phyloP scores from a whole-genome alignment of 2,113 vertebrate genomes.

The Pseudonaja textilis region DNA sequence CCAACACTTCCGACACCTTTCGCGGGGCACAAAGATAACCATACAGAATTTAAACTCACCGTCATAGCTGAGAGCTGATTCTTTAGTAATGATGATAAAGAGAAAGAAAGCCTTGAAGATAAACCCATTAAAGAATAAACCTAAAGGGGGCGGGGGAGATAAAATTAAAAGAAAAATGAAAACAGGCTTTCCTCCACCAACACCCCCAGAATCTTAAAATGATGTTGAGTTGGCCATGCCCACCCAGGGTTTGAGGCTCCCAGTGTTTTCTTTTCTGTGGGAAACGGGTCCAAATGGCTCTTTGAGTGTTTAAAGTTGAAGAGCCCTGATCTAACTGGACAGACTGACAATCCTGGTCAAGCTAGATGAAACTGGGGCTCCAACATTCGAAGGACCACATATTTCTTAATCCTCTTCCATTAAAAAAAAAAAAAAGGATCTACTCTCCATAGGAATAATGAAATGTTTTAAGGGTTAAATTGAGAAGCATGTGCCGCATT shows the following conservation, averaged over 20 bases:
- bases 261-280: no score
- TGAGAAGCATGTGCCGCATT: background rate
- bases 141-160: constrained; percentile 60
- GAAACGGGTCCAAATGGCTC: no score
- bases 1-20: background rate
- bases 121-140: constrained; percentile 90
- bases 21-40: no score
- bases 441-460: background rate
- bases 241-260: no score
- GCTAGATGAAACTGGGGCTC: background rate
- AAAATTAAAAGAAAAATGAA: background rate
- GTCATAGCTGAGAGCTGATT: constrained; percentile 77
- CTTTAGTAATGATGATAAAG: constrained; percentile 81
- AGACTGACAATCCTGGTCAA: background rate
- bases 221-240: no score
- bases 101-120: constrained; percentile 81
- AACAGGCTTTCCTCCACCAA: background rate
- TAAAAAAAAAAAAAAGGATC: background rate
- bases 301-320: no score
- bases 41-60: constrained; percentile 69
- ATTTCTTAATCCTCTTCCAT: background rate
- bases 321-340: background rate
- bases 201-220: background rate
- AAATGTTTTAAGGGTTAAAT: background rate
- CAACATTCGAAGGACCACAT: background rate